phyloP scores from a whole-genome alignment of 2,113 vertebrate species.

The Ceratotherium simum region DNA sequence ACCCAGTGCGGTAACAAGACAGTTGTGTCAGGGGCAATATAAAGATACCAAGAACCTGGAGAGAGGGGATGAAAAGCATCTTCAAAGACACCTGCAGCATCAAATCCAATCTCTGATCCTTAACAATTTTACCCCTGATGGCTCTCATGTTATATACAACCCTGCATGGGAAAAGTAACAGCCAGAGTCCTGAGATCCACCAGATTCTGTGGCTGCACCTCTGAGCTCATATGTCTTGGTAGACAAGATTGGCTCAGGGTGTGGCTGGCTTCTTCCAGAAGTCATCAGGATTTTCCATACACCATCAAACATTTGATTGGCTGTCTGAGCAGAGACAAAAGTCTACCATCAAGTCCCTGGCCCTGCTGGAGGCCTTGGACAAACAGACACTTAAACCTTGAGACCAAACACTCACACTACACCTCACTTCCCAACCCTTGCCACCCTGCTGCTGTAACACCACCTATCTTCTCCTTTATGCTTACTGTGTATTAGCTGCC shows the following conservation, averaged over 20 bases:
- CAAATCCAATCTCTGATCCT: background rate
- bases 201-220: background rate
- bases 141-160: background rate
- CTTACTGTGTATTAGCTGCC: fast-evolving
- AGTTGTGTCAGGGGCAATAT: background rate
- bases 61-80: background rate
- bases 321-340: background rate
- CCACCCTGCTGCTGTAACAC: background rate
- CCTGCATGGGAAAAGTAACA: background rate
- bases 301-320: background rate
- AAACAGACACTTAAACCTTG: background rate
- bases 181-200: background rate
- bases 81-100: background rate
- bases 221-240: background rate
- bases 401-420: background rate
- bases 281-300: background rate
- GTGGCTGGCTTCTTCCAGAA: background rate
- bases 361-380: background rate
- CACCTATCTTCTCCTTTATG: background rate
- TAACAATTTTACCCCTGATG: background rate
- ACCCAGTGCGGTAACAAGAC: background rate
- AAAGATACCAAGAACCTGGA: background rate
- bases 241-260: background rate
- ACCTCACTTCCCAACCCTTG: background rate
- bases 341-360: background rate